Conservation (phyloP, 2,797 vertebrate species). For the Sparidentex hasta region DNA sequence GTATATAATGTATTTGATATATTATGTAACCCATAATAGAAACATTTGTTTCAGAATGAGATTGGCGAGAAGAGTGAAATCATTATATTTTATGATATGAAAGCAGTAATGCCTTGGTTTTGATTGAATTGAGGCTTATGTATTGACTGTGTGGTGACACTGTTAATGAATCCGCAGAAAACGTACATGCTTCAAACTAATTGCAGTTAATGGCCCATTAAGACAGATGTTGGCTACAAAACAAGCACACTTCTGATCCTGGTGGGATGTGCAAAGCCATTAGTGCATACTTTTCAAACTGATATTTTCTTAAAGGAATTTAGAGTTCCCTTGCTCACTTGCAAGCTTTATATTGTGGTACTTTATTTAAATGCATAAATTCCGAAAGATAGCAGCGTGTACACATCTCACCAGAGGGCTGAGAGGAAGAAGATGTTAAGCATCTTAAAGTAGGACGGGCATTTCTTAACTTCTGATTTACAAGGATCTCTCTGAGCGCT, state of each 20-base stretch:
- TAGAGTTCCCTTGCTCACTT: neutral
- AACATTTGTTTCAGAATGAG: neutral
- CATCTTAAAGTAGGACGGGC: slow-evolving; percentile 1
- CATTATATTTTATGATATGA: slow-evolving; percentile 9
- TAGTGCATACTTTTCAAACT: slow-evolving; percentile 13
- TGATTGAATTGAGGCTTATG: slow-evolving; percentile 11
- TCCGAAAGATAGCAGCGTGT: neutral
- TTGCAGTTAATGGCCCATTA: slow-evolving; percentile 55
- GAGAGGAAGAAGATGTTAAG: slow-evolving; percentile 2
- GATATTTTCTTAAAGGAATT: neutral
- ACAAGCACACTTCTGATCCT: slow-evolving; percentile 22
- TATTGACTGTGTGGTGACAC: slow-evolving; percentile 18
- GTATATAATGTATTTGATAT: neutral
- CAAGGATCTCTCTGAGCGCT: neutral
- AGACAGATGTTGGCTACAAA: slow-evolving; percentile 26
- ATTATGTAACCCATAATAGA: neutral
- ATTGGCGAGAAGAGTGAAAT: neutral
- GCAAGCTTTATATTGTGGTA: neutral
- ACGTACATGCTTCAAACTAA: slow-evolving; percentile 44
- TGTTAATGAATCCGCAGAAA: slow-evolving; percentile 41
- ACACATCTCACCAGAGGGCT: slow-evolving; percentile 4
- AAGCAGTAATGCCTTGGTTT: slow-evolving; percentile 2
- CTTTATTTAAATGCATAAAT: neutral
- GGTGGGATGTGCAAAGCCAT: slow-evolving; percentile 13
- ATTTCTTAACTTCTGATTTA: neutral